These are phyloP conservation scores for Anthopleura sola DNA, from an alignment of 64 coral and sea anemone species.

Conservation along the genomic window DNA sequence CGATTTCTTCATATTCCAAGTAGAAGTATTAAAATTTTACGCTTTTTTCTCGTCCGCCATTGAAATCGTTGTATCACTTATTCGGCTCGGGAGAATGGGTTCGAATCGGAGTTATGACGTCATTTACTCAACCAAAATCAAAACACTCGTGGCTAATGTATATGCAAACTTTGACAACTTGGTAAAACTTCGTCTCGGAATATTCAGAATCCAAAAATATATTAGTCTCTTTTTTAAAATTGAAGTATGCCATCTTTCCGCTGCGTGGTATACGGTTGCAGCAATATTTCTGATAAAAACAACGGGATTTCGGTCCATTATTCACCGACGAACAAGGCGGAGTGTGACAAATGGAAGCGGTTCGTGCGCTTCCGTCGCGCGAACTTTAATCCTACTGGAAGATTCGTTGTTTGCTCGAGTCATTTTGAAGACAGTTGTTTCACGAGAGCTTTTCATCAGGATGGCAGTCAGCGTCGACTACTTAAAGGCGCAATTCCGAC, in stretches of 20 bases:
- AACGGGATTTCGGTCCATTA: conserved; percentile 7
- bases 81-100: not conserved
- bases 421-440: conserved; percentile 24
- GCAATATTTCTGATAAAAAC: conserved; percentile 14
- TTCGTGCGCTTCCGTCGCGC: conserved; percentile 1
- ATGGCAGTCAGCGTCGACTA: not conserved
- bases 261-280: conserved; percentile 12
- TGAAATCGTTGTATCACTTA: not conserved
- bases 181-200: not conserved
- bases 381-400: conserved; percentile 11
- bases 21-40: not conserved
- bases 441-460: not conserved
- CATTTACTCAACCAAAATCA: not conserved
- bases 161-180: not conserved
- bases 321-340: not conserved
- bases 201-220: too few relatives aligned
- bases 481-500: not conserved
- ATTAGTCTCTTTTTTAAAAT: too few relatives aligned
- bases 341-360: conserved; percentile 15
- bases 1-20: not conserved
- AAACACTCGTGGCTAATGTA: not conserved
- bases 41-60: not conserved
- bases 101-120: not conserved
- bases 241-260: not conserved
- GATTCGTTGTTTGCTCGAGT: conserved; percentile 6